Evolutionary conservation across 2,113 vertebrate genomes (phyloP).

Genomic region (Amblyopsis rosae): DNA sequence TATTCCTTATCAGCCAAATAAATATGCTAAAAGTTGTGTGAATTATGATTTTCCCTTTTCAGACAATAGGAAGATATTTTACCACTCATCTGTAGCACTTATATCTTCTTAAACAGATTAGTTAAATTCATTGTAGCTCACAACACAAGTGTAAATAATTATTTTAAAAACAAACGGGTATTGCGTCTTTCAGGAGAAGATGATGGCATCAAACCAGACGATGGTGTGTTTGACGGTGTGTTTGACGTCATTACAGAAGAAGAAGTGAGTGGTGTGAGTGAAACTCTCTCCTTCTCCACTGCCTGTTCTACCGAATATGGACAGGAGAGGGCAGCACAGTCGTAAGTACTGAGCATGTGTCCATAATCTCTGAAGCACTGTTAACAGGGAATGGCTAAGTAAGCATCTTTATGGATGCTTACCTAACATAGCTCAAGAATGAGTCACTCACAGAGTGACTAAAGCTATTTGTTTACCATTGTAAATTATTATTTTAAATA

Average conservation of each 20-base stretch:
- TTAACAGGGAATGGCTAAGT: background rate
- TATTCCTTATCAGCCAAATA: too few species aligned
- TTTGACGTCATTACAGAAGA: constrained; percentile 98
- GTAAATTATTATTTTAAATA: too few species aligned
- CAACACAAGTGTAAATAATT: background rate
- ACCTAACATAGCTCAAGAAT: background rate
- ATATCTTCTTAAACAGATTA: background rate
- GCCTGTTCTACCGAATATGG: constrained; percentile 70
- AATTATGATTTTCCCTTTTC: too few species aligned
- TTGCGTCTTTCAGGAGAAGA: constrained; percentile 52
- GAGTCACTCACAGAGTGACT: too few species aligned
- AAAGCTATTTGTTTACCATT: too few species aligned
- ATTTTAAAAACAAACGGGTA: background rate
- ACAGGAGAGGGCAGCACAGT: constrained; percentile 75
- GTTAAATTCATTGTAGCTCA: background rate
- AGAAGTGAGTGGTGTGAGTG: constrained; percentile 83
- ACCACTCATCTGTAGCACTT: too few species aligned
- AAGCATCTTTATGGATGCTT: background rate
- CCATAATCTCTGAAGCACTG: background rate
- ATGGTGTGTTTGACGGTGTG: constrained; percentile 84
- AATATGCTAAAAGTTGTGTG: too few species aligned
- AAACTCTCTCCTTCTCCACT: constrained; percentile 73
- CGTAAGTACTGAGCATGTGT: constrained; percentile 79
- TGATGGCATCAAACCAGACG: constrained; percentile 75
- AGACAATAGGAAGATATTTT: too few species aligned